Evolutionary conservation across 1,140 invertebrate species (phyloP), one percentile per base, ranked within the genome.

Genomic region (Uloborus diversus): DNA sequence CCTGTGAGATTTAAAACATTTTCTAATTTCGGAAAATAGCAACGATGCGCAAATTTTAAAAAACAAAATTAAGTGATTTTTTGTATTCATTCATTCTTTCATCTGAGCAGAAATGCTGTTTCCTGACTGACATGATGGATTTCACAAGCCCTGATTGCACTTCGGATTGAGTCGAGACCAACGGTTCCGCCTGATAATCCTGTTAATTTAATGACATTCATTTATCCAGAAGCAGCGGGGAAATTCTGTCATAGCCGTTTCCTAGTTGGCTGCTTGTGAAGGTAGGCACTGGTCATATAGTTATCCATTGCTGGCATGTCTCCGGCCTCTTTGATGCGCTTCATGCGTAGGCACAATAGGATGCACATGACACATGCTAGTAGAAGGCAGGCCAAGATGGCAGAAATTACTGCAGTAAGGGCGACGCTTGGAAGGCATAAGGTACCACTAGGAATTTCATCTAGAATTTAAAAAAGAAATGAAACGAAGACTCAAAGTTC

Each of bases 301-400:
- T 35, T 32, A 13, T 68, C 61, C 1, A 79, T 13, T 33, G 49
- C 65, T 3, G 64, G 35, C 23, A 78, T 27, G 4, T 59, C 61
- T 0, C 64, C 64, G 7, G 53, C 65, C 35, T 68, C 65, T n/a
- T 79, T 79, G 64, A 79, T 49, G 13, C 65, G 33, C n/a, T 56
- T 68, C 64, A 79, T 42, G 1, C 76, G 30, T 0, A 79, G 17
- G 28, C 76, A 79, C 2, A 79, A 57, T 0, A 79, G 65, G n/a
- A 79, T 33, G 37, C 76, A 79, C 11, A 79, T 57, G 27, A 69
- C 28, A 9, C 37, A 49, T 1, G 76, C 57, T 11, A 79, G 53
- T 0, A 79, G 27, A 17, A 79, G 56, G n/a, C 53, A 68, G 5
- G 76, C 76, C n/a, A 69, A n/a, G 28, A 79, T 69, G 17, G 76